Conservation (phyloP, 1,140 invertebrate species). For the Brachionus manjavacas region DNA sequence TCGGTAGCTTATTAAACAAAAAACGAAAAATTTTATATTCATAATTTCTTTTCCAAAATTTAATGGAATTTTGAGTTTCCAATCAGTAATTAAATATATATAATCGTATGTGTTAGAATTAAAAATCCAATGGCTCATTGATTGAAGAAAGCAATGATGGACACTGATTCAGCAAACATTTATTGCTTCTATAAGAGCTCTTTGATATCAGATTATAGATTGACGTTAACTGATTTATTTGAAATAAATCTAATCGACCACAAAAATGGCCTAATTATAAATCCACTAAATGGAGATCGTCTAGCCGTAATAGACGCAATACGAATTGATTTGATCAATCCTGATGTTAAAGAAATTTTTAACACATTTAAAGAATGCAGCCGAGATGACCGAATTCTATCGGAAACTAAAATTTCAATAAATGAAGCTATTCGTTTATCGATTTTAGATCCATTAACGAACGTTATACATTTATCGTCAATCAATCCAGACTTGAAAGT, state of each 20-base stretch:
- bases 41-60: not conserved
- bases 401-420: not conserved
- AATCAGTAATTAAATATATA: not conserved
- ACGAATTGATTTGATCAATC: not conserved
- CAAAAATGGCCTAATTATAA: slow-evolving; percentile 20
- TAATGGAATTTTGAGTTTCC: not conserved
- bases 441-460: not conserved
- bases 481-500: not conserved
- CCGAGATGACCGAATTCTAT: not conserved
- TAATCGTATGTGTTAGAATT: not conserved
- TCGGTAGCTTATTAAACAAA: not conserved
- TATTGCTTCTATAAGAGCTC: not conserved
- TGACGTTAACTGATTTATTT: slow-evolving; percentile 30
- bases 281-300: slow-evolving; percentile 27
- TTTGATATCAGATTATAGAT: slow-evolving; percentile 20
- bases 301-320: not conserved
- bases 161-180: not conserved
- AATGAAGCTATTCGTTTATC: slow-evolving; percentile 16
- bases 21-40: not conserved
- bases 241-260: slow-evolving; percentile 29
- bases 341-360: slow-evolving; percentile 8
- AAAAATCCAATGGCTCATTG: not conserved
- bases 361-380: not conserved
- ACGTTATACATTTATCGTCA: not conserved
- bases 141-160: no score